phyloP scores from a whole-genome alignment of 2,797 vertebrate genomes.

The Meriones psammophilus region DNA sequence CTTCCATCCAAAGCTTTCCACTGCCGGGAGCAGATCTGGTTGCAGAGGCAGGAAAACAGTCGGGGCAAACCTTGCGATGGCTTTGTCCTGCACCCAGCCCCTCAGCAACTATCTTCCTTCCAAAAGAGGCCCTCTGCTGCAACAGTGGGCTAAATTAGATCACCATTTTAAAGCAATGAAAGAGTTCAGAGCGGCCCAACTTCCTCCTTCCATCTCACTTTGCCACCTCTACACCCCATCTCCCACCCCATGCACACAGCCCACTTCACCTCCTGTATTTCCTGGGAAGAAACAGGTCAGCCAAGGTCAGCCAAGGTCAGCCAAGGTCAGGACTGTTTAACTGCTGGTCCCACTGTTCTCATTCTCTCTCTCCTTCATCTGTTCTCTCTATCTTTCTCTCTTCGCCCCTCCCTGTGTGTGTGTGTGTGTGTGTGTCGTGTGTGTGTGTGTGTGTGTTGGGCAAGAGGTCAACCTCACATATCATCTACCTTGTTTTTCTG shows the following conservation, averaged over 20 bases:
- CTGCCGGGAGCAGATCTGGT: neutral
- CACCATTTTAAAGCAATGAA: neutral
- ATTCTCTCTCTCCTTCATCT: too few relatives aligned
- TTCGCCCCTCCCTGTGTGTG: neutral
- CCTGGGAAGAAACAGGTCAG: neutral
- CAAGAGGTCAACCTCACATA: neutral
- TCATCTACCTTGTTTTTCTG: neutral
- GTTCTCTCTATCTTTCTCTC: neutral
- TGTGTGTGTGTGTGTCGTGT: too few relatives aligned
- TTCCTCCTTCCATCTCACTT: neutral
- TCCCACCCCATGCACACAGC: neutral
- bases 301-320: neutral
- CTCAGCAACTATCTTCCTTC: neutral
- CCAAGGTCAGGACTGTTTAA: neutral
- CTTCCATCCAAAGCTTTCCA: slow-evolving; percentile 66
- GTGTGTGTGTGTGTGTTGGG: neutral
- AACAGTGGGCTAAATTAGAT: slow-evolving; percentile 10
- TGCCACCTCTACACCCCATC: neutral
- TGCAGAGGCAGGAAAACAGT: slow-evolving; percentile 44
- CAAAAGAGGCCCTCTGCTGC: neutral
- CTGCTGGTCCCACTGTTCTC: neutral
- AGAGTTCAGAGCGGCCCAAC: neutral
- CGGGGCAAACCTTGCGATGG: neutral
- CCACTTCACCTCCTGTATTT: neutral
- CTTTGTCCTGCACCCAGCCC: neutral